Base-by-base conservation (phyloP, 2,888 invertebrate genomes). In the Xestia xanthographa region DNA sequence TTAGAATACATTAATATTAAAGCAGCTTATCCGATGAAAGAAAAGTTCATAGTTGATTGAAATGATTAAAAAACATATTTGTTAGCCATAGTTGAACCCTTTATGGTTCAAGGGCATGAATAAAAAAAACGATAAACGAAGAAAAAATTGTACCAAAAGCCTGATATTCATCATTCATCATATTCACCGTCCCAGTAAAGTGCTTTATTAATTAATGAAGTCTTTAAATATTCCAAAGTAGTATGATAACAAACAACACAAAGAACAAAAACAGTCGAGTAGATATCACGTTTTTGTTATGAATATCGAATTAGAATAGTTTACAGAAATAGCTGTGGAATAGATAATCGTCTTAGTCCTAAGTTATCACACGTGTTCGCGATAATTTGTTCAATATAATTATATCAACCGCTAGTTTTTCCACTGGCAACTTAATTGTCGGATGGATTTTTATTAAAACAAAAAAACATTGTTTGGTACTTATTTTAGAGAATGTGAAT, bases 311-410 rank as follows among this genome's bases (percentile, higher is more conserved):
- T 85, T 71, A 68, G 72, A 70, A 77, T 76, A 77, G 2, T 29
- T 29, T 22, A 87, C 65, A 79, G 67, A 86, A 85, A 83, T 86
- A 85, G 66, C 60, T 58, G 38, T 43, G n/a, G 67, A 72, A 63
- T 69, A 82, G 26, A 65, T 74, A 80, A 79, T 82, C 72, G 53
- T 1, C 5, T n/a, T n/a, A n/a, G n/a, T 34, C 4, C 53, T 41
- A 69, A 72, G n/a, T 75, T 73, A 78, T 60, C 72, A 80, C 80
- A 83, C 71, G 76, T 82, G 66, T 76, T 66, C n/a, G 65, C 73
- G 50, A 70, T 48, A 29, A n/a, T 58, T 79, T 66, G n/a, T 73
- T 85, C 72, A 87, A 80, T 83, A 87, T 87, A 84, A 34, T 34
- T 34, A 34, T 78, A 80, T 77, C 58, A 66, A 65, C 58, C 20